These are phyloP conservation scores for Melierax canorus DNA, from an alignment of 2,113 vertebrate species.

Conservation along the genomic window DNA sequence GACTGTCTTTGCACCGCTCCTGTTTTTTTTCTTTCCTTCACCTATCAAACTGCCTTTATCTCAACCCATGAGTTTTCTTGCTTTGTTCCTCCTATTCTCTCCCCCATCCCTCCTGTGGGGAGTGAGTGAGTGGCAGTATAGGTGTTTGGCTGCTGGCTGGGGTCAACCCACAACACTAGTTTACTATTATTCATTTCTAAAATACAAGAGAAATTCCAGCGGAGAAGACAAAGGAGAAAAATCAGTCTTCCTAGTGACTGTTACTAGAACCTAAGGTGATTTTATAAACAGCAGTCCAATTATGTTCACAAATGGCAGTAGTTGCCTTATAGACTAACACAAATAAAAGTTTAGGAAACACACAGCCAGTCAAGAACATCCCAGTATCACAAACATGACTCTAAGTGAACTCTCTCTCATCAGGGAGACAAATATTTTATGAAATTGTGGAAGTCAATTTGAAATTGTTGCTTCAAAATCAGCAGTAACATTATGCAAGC, in stretches of 20 bases:
- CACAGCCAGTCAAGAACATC: not conserved
- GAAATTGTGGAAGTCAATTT: not conserved
- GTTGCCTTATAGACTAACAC: not conserved
- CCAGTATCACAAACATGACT: not conserved
- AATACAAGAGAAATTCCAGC: not conserved
- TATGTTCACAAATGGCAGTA: not conserved
- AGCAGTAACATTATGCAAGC: not conserved
- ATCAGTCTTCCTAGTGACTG: not conserved
- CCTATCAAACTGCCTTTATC: not conserved
- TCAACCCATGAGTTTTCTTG: not conserved
- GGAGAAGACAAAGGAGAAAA: not conserved
- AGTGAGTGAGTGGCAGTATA: rapidly evolving
- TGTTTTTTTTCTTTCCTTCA: not conserved
- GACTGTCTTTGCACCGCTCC: not conserved
- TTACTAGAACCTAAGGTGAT: not conserved
- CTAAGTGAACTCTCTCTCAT: not conserved
- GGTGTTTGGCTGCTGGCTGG: not conserved
- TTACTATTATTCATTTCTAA: not conserved
- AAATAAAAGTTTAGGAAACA: not conserved
- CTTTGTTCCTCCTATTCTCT: not conserved
- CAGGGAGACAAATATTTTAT: not conserved
- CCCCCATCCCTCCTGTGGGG: rapidly evolving
- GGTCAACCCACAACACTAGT: not conserved
- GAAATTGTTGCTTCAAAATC: not conserved
- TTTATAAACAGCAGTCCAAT: not conserved